These are phyloP conservation scores for Rhyzopertha dominica DNA, from an alignment of 1,140 invertebrate genomes.

Conservation along the genomic window DNA sequence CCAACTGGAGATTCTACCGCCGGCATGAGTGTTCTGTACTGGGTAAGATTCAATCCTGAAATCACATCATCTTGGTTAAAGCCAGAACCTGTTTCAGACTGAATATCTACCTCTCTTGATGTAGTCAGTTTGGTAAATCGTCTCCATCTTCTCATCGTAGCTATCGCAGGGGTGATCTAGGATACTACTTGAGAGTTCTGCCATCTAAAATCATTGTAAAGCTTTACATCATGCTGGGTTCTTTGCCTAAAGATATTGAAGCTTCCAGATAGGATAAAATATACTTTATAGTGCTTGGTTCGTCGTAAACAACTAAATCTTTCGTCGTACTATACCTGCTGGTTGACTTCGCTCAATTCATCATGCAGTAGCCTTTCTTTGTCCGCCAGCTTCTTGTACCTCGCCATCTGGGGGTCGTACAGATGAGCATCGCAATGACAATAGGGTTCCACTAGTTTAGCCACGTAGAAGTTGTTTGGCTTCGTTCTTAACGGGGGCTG, in stretches of 20 bases:
- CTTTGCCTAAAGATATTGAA: too few relatives aligned
- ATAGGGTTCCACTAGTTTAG: conserved; percentile 48
- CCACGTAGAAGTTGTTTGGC: conserved; percentile 39
- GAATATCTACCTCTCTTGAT: conserved; percentile 49
- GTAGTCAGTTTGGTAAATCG: conserved; percentile 56
- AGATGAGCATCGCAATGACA: conserved; percentile 53
- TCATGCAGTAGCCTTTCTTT: conserved; percentile 52
- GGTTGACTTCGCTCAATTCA: conserved; percentile 49
- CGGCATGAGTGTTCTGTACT: conserved; percentile 45
- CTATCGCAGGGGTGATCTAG: conserved; percentile 54
- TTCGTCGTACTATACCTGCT: too few relatives aligned
- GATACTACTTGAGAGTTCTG: conserved; percentile 51
- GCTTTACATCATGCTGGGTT: not conserved
- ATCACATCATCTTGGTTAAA: conserved; percentile 5
- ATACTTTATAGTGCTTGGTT: too few relatives aligned
- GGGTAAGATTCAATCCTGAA: conserved; percentile 37
- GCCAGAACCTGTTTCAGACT: not conserved
- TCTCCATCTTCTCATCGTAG: conserved; percentile 54
- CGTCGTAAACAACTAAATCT: too few relatives aligned
- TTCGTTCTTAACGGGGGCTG: conserved; percentile 47
- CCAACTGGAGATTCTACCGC: conserved; percentile 46
- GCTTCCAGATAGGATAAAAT: too few relatives aligned
- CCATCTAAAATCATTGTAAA: conserved; percentile 46
- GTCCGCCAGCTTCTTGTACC: conserved; percentile 54
- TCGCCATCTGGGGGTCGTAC: conserved; percentile 50